Conservation (phyloP, 1,140 invertebrate genomes). For the Drosophila lowei region DNA sequence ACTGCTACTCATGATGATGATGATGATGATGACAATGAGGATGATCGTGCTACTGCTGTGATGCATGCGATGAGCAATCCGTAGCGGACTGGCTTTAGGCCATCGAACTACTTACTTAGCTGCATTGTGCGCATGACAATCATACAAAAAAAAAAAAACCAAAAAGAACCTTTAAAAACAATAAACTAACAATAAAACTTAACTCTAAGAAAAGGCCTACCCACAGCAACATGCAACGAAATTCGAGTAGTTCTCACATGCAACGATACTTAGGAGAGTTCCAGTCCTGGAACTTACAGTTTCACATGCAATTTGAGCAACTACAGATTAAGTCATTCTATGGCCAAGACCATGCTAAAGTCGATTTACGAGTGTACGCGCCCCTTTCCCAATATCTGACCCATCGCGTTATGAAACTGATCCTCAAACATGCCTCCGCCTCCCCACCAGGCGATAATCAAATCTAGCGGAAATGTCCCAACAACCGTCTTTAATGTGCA, state of each 20-base stretch:
- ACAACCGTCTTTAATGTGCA: conserved; percentile 55
- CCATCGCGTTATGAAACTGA: conserved; percentile 24
- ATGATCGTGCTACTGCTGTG: conserved; percentile 46
- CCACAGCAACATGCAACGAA: conserved; percentile 51
- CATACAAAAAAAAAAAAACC: conserved; percentile 34
- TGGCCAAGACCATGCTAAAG: conserved; percentile 18
- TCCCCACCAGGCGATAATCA: conserved; percentile 37
- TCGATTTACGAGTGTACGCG: neutral
- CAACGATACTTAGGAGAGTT: conserved; percentile 6
- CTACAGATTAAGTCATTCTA: conserved; percentile 50
- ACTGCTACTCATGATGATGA: too few relatives aligned
- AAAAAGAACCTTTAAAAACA: conserved; percentile 12
- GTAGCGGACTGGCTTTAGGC: conserved; percentile 56
- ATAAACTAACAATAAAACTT: neutral
- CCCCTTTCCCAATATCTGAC: neutral
- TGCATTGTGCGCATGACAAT: conserved; percentile 74
- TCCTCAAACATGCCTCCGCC: neutral
- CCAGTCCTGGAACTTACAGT: conserved; percentile 1
- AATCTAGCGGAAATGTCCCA: conserved; percentile 68
- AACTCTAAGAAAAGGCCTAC: neutral
- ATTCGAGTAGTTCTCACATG: conserved; percentile 28
- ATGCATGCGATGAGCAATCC: conserved; percentile 42
- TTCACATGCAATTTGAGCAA: conserved; percentile 29
- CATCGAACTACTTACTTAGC: conserved; percentile 46
- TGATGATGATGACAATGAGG: conserved; percentile 1